A percentile compares a stretch with the other conserved stretches of the same genome.
phyloP scores from a whole-genome alignment of 2,888 invertebrate species.

The Psococerastis gibbosa region DNA sequence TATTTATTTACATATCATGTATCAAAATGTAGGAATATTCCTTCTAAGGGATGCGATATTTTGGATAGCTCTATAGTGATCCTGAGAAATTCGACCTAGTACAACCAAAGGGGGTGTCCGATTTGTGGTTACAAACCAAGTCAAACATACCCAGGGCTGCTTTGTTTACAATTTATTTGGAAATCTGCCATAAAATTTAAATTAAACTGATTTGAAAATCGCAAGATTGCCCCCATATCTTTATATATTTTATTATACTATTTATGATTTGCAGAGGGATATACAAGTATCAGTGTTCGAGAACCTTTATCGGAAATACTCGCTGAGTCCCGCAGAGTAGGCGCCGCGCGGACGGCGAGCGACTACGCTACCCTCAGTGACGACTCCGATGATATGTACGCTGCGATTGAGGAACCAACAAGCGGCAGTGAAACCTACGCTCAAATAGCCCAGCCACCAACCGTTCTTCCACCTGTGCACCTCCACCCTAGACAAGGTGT shows the following conservation, averaged over 20 bases:
- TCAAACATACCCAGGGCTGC: no score
- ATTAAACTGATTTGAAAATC: no score
- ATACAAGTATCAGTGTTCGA: slow-evolving; percentile 78
- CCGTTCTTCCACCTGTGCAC: slow-evolving; percentile 22
- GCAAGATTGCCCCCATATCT: no score
- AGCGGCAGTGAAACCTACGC: slow-evolving; percentile 76
- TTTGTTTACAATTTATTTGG: no score
- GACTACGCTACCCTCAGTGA: slow-evolving; percentile 85
- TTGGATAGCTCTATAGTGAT: no score
- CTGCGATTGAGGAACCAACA: slow-evolving; percentile 69
- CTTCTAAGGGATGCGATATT: no score
- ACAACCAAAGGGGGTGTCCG: no score
- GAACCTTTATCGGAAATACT: slow-evolving; percentile 68
- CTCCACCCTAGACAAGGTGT: slow-evolving; percentile 24
- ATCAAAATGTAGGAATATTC: no score
- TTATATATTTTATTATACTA: background rate
- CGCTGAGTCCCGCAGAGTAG: slow-evolving; percentile 34
- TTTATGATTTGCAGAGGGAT: slow-evolving; percentile 46
- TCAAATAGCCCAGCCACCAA: slow-evolving; percentile 41
- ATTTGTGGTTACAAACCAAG: no score
- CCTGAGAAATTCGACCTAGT: no score
- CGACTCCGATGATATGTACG: slow-evolving; percentile 83
- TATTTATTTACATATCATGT: no score
- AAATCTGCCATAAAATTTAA: no score
- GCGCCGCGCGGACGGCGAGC: slow-evolving; percentile 31